Percentiles rank a stretch among this genome's conserved stretches.
These are phyloP conservation scores for Nibea coibor DNA, from an alignment of 2,113 vertebrate genomes.

Conservation along the genomic window DNA sequence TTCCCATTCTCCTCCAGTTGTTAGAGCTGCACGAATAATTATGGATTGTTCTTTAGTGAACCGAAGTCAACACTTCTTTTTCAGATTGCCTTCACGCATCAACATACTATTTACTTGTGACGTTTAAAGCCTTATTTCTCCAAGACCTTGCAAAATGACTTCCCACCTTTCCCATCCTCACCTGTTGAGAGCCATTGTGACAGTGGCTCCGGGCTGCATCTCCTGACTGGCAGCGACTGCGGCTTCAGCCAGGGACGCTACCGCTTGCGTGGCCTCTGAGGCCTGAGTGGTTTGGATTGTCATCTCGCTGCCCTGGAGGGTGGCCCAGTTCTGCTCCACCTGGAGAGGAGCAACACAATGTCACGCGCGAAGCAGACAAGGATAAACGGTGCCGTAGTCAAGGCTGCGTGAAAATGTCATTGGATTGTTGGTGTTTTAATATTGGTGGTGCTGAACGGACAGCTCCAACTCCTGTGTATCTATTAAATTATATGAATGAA, in stretches of 20 bases:
- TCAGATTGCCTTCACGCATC: neutral
- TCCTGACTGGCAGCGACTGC: slow-evolving; percentile 96
- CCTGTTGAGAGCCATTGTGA: slow-evolving; percentile 99
- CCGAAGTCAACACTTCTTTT: neutral
- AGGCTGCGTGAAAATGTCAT: neutral
- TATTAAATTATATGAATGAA: neutral
- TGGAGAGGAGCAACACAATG: slow-evolving; percentile 16
- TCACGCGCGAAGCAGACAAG: neutral
- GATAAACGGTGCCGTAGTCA: neutral
- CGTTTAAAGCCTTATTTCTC: neutral
- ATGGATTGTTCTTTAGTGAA: neutral
- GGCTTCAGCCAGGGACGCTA: slow-evolving; percentile 95
- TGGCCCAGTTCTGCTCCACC: slow-evolving; percentile 93
- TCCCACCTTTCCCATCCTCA: slow-evolving; percentile 54
- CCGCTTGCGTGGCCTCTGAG: slow-evolving; percentile 96
- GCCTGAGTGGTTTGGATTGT: slow-evolving; percentile 98
- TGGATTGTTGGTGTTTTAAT: neutral
- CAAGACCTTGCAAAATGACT: neutral
- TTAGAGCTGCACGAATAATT: slow-evolving; percentile 30
- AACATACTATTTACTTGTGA: neutral
- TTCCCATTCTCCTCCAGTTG: slow-evolving; percentile 25
- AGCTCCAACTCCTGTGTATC: slow-evolving; percentile 4
- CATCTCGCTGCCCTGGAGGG: slow-evolving; percentile 96
- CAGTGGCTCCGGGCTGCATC: slow-evolving; percentile 93
- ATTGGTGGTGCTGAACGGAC: slow-evolving; percentile 28